A percentile compares a stretch with the other conserved stretches of the same genome.
Conservation (phyloP, 2,113 vertebrate species). For the Muntiacus muntjak region DNA sequence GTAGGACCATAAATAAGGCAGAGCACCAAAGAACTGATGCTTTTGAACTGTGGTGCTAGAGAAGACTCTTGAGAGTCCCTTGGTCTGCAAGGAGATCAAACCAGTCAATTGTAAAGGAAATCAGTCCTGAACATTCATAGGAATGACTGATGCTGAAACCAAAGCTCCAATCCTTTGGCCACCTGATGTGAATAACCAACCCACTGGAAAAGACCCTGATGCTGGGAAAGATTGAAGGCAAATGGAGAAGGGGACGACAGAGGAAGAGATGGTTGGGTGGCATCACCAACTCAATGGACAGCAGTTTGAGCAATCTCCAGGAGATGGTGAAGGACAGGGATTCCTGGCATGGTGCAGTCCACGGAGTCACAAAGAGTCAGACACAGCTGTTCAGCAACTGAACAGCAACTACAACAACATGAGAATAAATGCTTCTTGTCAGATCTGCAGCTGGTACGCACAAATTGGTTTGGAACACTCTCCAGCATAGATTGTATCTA, state of each 20-base stretch:
- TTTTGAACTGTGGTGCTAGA: too few species aligned
- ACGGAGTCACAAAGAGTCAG: background rate
- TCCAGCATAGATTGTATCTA: fast-evolving
- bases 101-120: too few species aligned
- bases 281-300: background rate
- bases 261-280: background rate
- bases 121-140: too few species aligned
- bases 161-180: too few species aligned
- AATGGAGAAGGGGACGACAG: background rate
- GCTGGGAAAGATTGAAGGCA: too few species aligned
- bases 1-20: too few species aligned
- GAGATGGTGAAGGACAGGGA: background rate
- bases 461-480: background rate
- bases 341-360: background rate
- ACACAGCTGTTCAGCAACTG: background rate
- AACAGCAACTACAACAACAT: background rate
- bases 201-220: too few species aligned
- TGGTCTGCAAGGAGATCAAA: too few species aligned
- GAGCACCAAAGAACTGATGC: too few species aligned
- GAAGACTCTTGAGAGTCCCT: too few species aligned
- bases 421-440: fast-evolving
- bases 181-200: too few species aligned
- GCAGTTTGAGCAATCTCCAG: background rate
- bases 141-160: too few species aligned
- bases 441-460: background rate